These are phyloP conservation scores for Euleptes europaea DNA, from an alignment of 2,113 vertebrate genomes.

Conservation along the genomic window DNA sequence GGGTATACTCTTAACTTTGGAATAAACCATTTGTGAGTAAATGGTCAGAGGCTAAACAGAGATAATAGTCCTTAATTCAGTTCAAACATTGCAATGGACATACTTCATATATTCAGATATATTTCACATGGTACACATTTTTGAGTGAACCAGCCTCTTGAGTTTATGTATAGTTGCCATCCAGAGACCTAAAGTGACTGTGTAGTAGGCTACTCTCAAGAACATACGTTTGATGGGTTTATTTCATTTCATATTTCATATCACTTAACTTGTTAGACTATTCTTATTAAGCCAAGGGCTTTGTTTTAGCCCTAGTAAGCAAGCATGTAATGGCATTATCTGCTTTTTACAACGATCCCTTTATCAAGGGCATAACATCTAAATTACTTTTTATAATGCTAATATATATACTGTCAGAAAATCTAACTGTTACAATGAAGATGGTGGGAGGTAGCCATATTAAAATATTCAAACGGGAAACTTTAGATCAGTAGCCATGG, in stretches of 20 bases:
- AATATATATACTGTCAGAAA: conserved; percentile 23
- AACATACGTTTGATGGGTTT: conserved; percentile 5
- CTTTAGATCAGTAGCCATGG: conserved; percentile 12
- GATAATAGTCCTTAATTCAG: neutral
- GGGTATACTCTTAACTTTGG: too few relatives aligned
- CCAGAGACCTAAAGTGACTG: neutral
- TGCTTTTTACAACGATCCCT: neutral
- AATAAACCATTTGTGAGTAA: neutral
- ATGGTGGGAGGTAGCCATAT: conserved; percentile 2
- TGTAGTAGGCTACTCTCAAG: neutral
- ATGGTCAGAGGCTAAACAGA: neutral
- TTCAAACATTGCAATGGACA: neutral
- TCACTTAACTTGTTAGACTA: conserved; percentile 36
- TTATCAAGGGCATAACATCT: conserved; percentile 25
- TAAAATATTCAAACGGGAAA: conserved; percentile 39
- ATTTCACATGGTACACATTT: neutral
- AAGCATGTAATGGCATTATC: neutral
- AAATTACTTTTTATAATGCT: conserved; percentile 40
- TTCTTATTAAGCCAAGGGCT: neutral
- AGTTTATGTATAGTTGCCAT: neutral
- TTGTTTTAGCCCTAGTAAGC: conserved; percentile 24
- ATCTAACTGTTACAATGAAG: conserved; percentile 25
- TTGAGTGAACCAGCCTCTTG: neutral
- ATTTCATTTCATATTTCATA: conserved; percentile 10
- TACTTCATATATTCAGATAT: neutral